Conservation (phyloP, 2,113 vertebrate species). For the Strix aluco region DNA sequence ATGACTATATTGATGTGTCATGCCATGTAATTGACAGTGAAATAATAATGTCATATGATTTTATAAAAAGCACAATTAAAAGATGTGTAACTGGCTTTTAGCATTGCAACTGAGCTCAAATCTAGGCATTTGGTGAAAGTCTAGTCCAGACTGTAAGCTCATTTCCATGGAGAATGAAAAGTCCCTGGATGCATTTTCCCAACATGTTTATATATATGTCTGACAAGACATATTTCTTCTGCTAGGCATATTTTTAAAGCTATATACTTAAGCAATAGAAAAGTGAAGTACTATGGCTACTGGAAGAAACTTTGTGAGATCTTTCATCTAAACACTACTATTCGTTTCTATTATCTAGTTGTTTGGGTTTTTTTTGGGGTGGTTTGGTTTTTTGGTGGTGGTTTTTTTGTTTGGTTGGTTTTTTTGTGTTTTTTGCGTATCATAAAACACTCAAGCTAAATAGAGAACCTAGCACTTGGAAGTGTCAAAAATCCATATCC, state of each 20-base stretch:
- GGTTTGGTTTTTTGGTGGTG: no score
- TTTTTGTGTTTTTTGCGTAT: neutral
- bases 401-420: no score
- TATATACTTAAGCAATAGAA: neutral
- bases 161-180: neutral
- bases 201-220: neutral
- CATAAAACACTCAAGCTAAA: neutral
- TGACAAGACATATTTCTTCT: neutral
- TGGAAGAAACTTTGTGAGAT: neutral
- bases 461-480: neutral
- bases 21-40: neutral
- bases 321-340: neutral
- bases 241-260: neutral
- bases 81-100: neutral
- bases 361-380: no score
- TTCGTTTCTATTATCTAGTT: neutral
- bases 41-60: neutral
- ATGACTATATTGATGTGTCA: neutral
- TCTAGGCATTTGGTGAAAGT: neutral
- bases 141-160: neutral
- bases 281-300: neutral
- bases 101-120: neutral
- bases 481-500: neutral
- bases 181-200: neutral
- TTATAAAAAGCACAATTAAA: neutral